Conservation (phyloP, 2,113 vertebrate genomes). For the Scalopus aquaticus region DNA sequence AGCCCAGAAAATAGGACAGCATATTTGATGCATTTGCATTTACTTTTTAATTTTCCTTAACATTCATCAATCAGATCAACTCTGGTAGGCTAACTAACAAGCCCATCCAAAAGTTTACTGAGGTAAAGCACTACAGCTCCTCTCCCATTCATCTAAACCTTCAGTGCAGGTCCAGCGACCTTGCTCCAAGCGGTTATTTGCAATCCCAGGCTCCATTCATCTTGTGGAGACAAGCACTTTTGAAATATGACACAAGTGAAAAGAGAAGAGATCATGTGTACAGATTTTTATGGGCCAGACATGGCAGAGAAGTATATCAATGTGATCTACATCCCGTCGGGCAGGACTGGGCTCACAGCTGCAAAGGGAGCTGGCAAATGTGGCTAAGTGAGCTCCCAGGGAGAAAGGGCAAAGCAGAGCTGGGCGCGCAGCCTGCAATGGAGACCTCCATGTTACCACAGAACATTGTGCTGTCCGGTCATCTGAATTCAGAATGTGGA, state of each 20-base stretch:
- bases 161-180: neutral
- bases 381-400: too few relatives aligned
- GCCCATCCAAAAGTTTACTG: neutral
- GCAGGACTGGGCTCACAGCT: neutral
- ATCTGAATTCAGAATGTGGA: neutral
- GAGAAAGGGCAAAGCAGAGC: too few relatives aligned
- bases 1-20: neutral
- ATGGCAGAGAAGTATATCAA: neutral
- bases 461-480: neutral
- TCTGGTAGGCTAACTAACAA: neutral
- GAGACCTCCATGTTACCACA: neutral
- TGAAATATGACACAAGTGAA: too few relatives aligned
- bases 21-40: neutral
- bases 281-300: too few relatives aligned
- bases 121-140: too few relatives aligned
- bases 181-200: neutral
- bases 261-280: neutral
- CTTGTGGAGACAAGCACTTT: neutral
- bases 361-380: neutral
- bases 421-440: too few relatives aligned
- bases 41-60: neutral
- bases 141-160: neutral
- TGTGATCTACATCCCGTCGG: neutral
- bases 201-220: neutral
- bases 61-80: neutral